Evolutionary conservation across 2,888 invertebrate genomes (phyloP).

Genomic region (Lycocerus yunnanus): DNA sequence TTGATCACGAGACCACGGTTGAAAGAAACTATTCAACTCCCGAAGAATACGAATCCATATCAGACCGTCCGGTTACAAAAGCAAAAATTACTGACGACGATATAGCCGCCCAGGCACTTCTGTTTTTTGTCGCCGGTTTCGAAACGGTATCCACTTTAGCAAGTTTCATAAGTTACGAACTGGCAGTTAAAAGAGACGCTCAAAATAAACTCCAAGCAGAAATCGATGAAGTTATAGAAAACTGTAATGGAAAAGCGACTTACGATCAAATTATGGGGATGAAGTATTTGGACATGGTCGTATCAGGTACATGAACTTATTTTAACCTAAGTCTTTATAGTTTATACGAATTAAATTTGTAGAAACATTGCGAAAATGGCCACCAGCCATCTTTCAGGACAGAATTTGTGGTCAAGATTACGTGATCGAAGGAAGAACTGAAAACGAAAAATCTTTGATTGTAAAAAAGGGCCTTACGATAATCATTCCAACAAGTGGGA

Average conservation of each 20-base stretch:
- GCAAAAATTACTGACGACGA: background rate
- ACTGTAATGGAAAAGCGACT: background rate
- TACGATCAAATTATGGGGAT: constrained; percentile 40
- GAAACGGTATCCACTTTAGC: background rate
- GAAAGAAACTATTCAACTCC: background rate
- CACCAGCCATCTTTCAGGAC: constrained; percentile 51
- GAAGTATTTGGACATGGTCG: constrained; percentile 58
- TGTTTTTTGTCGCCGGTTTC: constrained; percentile 3
- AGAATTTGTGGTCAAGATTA: constrained; percentile 56
- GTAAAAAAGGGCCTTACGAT: constrained; percentile 39
- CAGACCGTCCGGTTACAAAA: background rate
- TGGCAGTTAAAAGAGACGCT: background rate
- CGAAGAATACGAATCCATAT: background rate
- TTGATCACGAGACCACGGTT: background rate
- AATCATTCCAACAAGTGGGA: constrained; percentile 55
- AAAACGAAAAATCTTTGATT: constrained; percentile 22
- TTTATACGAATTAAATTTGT: constrained; percentile 19
- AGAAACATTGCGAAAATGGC: constrained; percentile 48
- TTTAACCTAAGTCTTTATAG: background rate
- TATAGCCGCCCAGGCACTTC: constrained; percentile 1
- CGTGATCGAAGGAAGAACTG: constrained; percentile 40
- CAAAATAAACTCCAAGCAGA: constrained; percentile 2
- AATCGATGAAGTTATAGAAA: background rate
- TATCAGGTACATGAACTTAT: constrained; percentile 35
- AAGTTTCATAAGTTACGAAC: background rate